A percentile compares a stretch with the other conserved stretches of the same genome.
Evolutionary conservation across 2,113 vertebrate species (phyloP).

Genomic region (Struthio camelus): DNA sequence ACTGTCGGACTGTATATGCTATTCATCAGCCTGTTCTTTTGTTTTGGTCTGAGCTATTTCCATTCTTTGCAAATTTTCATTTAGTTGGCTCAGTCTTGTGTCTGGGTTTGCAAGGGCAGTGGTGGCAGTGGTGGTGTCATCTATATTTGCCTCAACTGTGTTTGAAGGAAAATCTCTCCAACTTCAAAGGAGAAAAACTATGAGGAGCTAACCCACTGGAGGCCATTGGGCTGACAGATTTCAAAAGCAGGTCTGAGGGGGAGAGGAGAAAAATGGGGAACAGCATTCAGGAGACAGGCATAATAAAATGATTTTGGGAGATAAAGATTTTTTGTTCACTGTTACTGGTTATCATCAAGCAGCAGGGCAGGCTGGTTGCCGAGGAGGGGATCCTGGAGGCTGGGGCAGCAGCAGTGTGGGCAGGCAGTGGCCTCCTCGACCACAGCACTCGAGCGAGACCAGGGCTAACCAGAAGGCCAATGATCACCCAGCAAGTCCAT

Average conservation of each 20-base stretch:
- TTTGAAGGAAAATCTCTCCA: not conserved
- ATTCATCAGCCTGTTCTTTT: not conserved
- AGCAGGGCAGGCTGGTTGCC: not conserved
- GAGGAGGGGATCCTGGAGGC: not conserved
- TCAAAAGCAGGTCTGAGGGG: not conserved
- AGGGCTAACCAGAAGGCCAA: not conserved
- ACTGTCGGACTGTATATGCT: not conserved
- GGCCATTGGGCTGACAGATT: not conserved
- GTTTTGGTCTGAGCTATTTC: not conserved
- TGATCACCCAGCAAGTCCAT: not conserved
- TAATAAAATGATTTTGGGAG: not conserved
- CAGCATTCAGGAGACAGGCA: not conserved
- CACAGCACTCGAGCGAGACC: rapidly evolving
- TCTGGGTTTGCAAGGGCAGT: not conserved
- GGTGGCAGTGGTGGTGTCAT: not conserved
- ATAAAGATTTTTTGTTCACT: not conserved
- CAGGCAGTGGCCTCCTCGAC: not conserved
- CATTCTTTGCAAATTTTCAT: not conserved
- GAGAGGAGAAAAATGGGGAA: not conserved
- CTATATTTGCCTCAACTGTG: not conserved
- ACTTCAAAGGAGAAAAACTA: not conserved
- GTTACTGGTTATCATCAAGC: not conserved
- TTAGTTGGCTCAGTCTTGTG: not conserved
- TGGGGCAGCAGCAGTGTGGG: not conserved
- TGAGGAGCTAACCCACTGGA: not conserved